Evolutionary conservation across 2,113 vertebrate genomes (phyloP), one percentile per base, ranked within the genome.

Genomic region (Donacobius atricapilla): DNA sequence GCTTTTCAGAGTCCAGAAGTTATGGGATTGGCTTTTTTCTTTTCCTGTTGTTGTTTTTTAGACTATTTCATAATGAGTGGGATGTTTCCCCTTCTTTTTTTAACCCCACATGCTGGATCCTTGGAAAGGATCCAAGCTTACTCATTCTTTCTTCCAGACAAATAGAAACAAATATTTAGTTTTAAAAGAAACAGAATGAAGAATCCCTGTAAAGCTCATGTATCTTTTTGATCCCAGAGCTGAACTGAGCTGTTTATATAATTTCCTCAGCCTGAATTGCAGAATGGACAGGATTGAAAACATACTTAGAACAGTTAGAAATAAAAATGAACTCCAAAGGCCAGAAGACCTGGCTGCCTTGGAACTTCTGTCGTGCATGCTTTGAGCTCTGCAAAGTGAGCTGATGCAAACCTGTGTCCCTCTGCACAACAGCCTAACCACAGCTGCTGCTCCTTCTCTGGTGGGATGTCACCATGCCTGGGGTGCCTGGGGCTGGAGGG

Each of bases 21-120:
- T 47, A 68, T 11, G 8, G 23, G 19, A 89, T 42, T 73, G 71
- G 47, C 23, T 72, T 92, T 90, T 87, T 94, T 73, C 83, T 93
- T 93, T 97, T 95, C 80, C 89, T 95, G 80, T 93, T 96, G 60
- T 83, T 96, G 47, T 73, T 40, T 87, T 85, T 72, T 75, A 60
- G 42, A n/a, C 63, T 87, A 51, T 90, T 94, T 93, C 81, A 57
- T 78, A 86, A 79, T 40, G 24, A 30, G 82, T 81, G 84, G 71
- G 78, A 84, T 65, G 37, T 76, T 87, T 83, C 84, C 51, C 80
- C 48, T 82, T 90, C 78, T 86, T 78, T 94, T 78, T 89, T 71
- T 50, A 93, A 87, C 87, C 84, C 75, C 63, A 47, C 70, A 20
- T 50, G 56, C 72, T 87, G 61, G 33, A 70, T 75, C 73, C 63